A percentile compares a stretch with the other conserved stretches of the same genome.
Evolutionary conservation across 2,888 invertebrate species (phyloP).

Genomic region (Xestia ashworthii): DNA sequence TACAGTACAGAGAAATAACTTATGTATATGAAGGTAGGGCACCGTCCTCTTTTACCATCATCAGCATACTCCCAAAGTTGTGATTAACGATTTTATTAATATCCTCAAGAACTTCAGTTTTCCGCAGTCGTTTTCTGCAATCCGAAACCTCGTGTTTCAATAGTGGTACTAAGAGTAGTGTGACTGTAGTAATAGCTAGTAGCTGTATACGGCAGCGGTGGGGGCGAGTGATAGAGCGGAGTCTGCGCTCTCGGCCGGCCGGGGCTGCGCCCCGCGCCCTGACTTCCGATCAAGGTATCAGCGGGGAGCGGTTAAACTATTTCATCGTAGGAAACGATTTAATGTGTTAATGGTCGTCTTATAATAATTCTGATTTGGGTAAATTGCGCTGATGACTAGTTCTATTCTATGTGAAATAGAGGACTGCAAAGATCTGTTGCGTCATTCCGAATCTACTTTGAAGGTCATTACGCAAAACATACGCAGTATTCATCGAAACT

Average conservation of each 20-base stretch:
- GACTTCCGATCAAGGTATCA: not conserved
- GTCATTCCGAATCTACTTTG: too few species aligned
- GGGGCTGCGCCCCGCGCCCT: constrained; percentile 55
- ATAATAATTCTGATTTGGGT: not conserved
- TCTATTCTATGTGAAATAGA: not conserved
- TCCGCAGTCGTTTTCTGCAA: not conserved
- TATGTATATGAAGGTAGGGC: not conserved
- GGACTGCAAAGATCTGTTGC: too few species aligned
- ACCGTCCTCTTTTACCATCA: not conserved
- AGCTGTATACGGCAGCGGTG: constrained; percentile 31
- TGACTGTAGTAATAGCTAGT: constrained; percentile 24
- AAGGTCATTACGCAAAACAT: too few species aligned
- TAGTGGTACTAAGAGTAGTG: constrained; percentile 9
- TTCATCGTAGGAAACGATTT: not conserved
- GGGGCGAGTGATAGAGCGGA: constrained; percentile 60
- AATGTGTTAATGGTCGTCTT: not conserved
- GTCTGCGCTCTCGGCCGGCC: constrained; percentile 58
- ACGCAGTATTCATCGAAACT: too few species aligned
- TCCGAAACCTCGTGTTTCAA: not conserved
- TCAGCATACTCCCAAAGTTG: not conserved
- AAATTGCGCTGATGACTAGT: not conserved
- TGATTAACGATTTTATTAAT: not conserved
- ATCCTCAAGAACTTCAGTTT: not conserved
- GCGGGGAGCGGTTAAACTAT: constrained; percentile 17
- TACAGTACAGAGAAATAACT: not conserved